Base-by-base conservation (phyloP, 1,140 invertebrate species). In the Ostrea denselamellosa region DNA sequence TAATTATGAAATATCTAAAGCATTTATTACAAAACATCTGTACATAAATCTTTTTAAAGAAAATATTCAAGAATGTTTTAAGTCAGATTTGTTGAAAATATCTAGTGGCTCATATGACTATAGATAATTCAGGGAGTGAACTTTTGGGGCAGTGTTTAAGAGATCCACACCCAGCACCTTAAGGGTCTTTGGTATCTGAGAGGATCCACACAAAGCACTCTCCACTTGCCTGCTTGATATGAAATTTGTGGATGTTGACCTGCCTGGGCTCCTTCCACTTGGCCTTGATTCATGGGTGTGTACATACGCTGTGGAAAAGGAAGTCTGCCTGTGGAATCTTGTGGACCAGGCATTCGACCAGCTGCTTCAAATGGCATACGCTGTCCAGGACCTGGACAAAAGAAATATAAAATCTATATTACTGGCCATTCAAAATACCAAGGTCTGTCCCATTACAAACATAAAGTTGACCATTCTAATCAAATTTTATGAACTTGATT, bases 341-440 rank as follows among this genome's bases (percentile, higher is more conserved):
- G 25, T 17, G 86, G 65, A 19, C 90, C 51, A 90, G 82, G 82
- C 82, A 83, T 83, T n/a, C 82, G 12, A 54, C 17, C n/a, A 0
- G 19, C 86, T 52, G 71, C 71, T 82, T 92, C 91, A 56, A 89
- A 87, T 12, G 91, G 89, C 56, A 90, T 88, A 83, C 90, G 87
- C 52, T 89, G 88, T 83, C 87, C 87, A 34, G 84, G 88, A 34
- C 44, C 77, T 86, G 19, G 62, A 58, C 56, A 82, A 44, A 86
- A 83, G 2, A 22, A n/a, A n/a, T n/a, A n/a, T n/a, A 19, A 19
- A 81, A 22, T 44, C 34, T 44, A 5, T 44, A 44, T 44, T 5
- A 44, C 34, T 44, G 34, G 34, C 34, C 34, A 44, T 81, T 28
- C 9, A 28, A 81, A 9, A 54, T n/a, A 28, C 51, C 34, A 83